Evolutionary conservation across 1,140 invertebrate species (phyloP).

Genomic region (Eufriesea mexicana): DNA sequence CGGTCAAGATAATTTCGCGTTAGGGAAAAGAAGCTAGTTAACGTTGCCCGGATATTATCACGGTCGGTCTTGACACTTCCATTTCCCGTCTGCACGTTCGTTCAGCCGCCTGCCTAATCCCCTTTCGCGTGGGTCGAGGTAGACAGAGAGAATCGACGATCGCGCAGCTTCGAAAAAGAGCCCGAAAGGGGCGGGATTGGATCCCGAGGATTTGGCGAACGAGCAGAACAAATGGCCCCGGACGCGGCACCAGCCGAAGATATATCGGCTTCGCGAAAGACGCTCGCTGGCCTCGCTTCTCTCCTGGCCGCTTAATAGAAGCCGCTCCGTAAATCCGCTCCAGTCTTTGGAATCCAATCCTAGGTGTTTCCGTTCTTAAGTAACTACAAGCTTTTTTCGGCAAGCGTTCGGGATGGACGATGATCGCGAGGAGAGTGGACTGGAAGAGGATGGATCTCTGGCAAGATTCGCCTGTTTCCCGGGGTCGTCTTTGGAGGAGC

Average conservation of each 20-base stretch:
- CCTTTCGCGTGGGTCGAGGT: not conserved
- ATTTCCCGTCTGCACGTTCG: slow-evolving; percentile 52
- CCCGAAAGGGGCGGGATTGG: slow-evolving; percentile 50
- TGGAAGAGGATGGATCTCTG: not conserved
- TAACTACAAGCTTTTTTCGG: too few species aligned
- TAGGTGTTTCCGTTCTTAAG: not conserved
- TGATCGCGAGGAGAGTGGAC: too few species aligned
- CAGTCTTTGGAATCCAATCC: slow-evolving; percentile 1
- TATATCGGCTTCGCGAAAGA: slow-evolving; percentile 52
- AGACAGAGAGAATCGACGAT: not conserved
- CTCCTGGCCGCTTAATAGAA: slow-evolving; percentile 17
- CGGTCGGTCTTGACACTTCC: slow-evolving; percentile 54
- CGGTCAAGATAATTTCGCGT: slow-evolving; percentile 19
- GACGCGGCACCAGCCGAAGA: slow-evolving; percentile 42
- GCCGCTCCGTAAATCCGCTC: not conserved
- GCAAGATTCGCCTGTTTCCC: not conserved
- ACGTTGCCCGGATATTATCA: slow-evolving; percentile 57
- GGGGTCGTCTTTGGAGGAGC: not conserved
- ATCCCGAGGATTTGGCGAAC: slow-evolving; percentile 61
- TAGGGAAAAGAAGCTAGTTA: slow-evolving; percentile 48
- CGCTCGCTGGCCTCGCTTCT: not conserved
- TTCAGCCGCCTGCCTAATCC: slow-evolving; percentile 41
- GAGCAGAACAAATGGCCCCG: slow-evolving; percentile 56
- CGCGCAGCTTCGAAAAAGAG: slow-evolving; percentile 47
- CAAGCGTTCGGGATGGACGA: not conserved